Percentiles rank a stretch among this genome's conserved stretches.
Evolutionary conservation across 2,888 invertebrate genomes (phyloP).

Genomic region (Erpobdella octoculata): DNA sequence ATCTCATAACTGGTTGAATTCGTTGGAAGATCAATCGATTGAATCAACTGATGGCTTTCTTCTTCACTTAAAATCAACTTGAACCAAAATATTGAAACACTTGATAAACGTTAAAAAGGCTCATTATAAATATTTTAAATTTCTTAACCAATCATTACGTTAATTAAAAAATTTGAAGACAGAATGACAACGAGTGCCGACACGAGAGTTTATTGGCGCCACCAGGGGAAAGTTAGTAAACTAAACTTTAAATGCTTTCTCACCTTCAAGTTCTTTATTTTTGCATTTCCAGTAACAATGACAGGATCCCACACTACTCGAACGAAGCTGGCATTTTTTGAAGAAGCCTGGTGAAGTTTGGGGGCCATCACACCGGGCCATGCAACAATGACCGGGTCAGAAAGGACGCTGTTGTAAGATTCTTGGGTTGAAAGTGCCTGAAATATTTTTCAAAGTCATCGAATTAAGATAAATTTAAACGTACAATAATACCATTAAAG

Average conservation of each 20-base stretch:
- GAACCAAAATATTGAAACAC: too few species aligned
- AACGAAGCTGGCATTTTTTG: neutral
- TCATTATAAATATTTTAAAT: neutral
- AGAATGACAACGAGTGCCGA: too few species aligned
- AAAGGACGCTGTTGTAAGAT: neutral
- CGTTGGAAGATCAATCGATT: neutral
- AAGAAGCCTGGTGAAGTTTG: neutral
- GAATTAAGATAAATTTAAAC: neutral
- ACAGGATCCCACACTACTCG: neutral
- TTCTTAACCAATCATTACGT: neutral
- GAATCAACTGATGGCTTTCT: neutral
- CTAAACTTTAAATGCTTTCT: neutral
- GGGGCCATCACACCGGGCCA: neutral
- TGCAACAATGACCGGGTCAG: neutral
- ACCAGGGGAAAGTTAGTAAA: neutral
- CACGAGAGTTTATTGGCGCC: too few species aligned
- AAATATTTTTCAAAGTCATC: neutral
- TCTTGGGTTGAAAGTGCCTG: neutral
- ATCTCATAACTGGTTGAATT: neutral
- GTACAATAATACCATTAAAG: neutral
- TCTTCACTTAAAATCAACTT: conserved; percentile 8
- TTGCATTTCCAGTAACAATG: neutral
- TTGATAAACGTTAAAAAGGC: too few species aligned
- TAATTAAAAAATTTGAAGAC: neutral
- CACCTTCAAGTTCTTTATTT: conserved; percentile 4